A percentile compares a stretch with the other conserved stretches of the same genome.
Conservation (phyloP, 2,888 invertebrate species). For the Athripsodes cinereus region DNA sequence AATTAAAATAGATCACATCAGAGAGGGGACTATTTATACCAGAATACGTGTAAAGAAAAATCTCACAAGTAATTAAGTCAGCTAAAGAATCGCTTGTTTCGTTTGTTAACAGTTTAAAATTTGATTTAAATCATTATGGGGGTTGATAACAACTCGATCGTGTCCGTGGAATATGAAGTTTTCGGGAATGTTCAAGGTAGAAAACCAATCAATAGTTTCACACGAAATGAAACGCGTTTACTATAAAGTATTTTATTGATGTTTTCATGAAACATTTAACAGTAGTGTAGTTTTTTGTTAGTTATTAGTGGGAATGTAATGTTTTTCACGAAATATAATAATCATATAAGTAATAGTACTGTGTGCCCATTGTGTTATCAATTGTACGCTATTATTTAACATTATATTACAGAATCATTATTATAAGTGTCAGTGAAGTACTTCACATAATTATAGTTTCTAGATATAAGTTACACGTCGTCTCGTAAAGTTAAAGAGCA, state of each 20-base stretch:
- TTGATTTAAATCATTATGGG: conserved; percentile 41
- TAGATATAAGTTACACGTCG: too few species aligned
- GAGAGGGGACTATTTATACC: conserved; percentile 1
- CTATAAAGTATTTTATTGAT: neutral
- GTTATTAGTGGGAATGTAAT: neutral
- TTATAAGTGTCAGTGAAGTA: too few species aligned
- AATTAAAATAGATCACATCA: neutral
- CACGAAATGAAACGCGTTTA: too few species aligned
- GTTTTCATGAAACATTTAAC: neutral
- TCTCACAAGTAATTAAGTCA: neutral
- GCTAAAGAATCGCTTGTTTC: neutral
- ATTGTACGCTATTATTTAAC: too few species aligned
- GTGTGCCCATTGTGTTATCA: neutral
- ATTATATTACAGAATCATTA: too few species aligned
- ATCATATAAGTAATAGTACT: too few species aligned
- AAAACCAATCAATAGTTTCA: neutral
- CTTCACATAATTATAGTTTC: too few species aligned
- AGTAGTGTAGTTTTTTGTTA: too few species aligned
- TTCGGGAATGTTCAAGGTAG: conserved; percentile 87
- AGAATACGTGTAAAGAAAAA: neutral
- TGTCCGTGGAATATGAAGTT: conserved; percentile 85
- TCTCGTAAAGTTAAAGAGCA: too few species aligned
- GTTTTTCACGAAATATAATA: too few species aligned
- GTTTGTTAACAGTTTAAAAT: neutral
- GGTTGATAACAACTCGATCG: conserved; percentile 53